Evolutionary conservation across 1,140 invertebrate species (phyloP), one percentile per base, ranked within the genome.

Genomic region (Drosophila nannoptera): DNA sequence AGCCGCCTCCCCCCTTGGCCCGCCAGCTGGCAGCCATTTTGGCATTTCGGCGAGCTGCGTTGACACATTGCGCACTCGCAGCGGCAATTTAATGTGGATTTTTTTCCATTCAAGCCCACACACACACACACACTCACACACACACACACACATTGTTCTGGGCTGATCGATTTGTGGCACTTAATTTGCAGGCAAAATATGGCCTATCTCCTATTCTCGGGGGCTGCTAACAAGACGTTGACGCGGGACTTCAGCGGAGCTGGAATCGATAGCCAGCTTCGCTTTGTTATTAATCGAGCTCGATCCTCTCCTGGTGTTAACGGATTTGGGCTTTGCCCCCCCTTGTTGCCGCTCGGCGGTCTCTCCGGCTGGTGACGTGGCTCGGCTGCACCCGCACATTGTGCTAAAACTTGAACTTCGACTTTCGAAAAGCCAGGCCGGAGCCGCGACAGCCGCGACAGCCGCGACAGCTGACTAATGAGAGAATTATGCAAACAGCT

Each of bases 401-500:
- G 29, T 36, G 58, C 58, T 45, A 50, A 69, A 73, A 81, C 77
- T 82, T 82, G 78, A 83, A 83, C 78, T 78, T 84, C 69, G 80
- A 83, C 80, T 83, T 83, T 83, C 80, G 73, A 83, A 83, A 76
- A 73, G 35, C n/a, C 16, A 56, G 33, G n/a, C n/a, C 22, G 22
- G 22, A 22, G 22, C 22, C 1, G 22, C 22, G 22, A 22, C 22
- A 22, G 22, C 22, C 22, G 22, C 63, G 58, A 50, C 22, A 22
- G 22, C 22, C 22, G 22, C 63, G 58, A 50, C 61, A 73, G 66
- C 73, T 84, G 78, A 78, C 76, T 84, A 84, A 84, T 83, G 72
- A 78, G 69, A 73, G 62, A 84, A 83, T 83, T 83, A 83, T 83
- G 80, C 78, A 83, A 73, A 72, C 66, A 69, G 70, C 77, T 81